Base-by-base conservation (phyloP, 1,140 invertebrate genomes). In the Drusus annulatus region DNA sequence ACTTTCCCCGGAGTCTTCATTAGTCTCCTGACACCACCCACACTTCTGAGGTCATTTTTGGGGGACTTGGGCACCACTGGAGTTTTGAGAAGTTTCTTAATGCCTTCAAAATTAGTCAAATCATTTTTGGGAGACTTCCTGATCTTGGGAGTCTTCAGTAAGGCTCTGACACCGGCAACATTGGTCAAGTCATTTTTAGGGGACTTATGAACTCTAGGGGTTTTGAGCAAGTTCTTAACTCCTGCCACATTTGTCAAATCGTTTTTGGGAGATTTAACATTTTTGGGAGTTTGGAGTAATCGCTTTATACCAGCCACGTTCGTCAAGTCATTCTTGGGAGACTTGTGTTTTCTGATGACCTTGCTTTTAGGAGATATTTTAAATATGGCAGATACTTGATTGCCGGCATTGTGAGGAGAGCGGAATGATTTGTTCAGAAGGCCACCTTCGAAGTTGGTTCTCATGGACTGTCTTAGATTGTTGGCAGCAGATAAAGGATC, bases 121-220 rank as follows among this genome's bases (percentile, higher is more conserved):
- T 86, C 85, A 71, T 88, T 88, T 80, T 84, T 86, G 0, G 86
- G 87, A 2, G 83, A 83, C 50, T 81, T 84, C 6, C 51, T 17
- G 71, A 90, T 86, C 0, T 89, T 89, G 10, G 80, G 78, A 45
- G 78, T 84, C 10, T 65, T 31, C 50, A 84, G 84, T 10, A 77
- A 82, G 21, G 73, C 52, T 78, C 86, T 88, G 0, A 91, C 85
- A 13, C 87, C 88, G 8, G 84, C 81, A 0, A 90, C 85, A 51
- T 87, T 82, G 1, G 83, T 84, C 31, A 91, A 82, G 83, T 91
- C 89, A 83, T 91, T 88, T 50, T 84, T 85, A 0, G 90, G 89
- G 0, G 86, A 86, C 13, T 84, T 84, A 4, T 81, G 84, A 52
- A 84, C 84, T 21, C 78, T 84, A n/a, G 81, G 76, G 3, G 84